Base-by-base conservation (phyloP, 1,140 invertebrate species). In the Formica selysi region DNA sequence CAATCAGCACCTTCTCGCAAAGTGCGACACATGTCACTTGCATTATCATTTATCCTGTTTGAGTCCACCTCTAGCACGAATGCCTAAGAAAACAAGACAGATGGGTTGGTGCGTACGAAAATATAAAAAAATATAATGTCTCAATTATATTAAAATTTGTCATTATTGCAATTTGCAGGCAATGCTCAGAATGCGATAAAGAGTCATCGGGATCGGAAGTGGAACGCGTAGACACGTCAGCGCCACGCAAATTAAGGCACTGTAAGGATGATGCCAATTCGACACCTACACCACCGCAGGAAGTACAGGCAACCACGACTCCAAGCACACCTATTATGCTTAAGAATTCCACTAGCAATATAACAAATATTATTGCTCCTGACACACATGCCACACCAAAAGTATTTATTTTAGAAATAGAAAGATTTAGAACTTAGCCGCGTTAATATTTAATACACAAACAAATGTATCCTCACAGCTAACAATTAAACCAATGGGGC, bases 11-110 rank as follows among this genome's bases (percentile, higher is more conserved):
- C 95, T 98, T 74, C 96, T 99, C 88, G 97, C 98, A 0, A 98
- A 98, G 92, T 99, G 99, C 95, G 99, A 99, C 94, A 98, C 98
- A 0, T 99, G 99, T 93, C 97, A 97, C 90, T 95, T 98, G 41
- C 97, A 98, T 94, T 99, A 99, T 95, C 99, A 99, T 95, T 95
- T 99, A 67, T 97, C 97, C 65, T 99, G 99, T 95, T 95, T 99
- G 64, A 98, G 98, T 93, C 99, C 99, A 29, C 98, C 98, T 19
- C 95, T 99, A 7, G 97, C 97, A 16, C 96, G 98, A 70, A 97
- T 99, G 95, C 99, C 99, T 0, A 98, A 98, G 94, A 99, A 99
- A 96, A 98, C 98, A 32, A 99, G 99, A 95, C 96, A 98, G 96
- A 98, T 96, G 95, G 98, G 98, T 91, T 99, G 98, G 99, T 98